Conservation (phyloP, 64 coral and sea anemone genomes). For the Exaiptasia diaphana region DNA sequence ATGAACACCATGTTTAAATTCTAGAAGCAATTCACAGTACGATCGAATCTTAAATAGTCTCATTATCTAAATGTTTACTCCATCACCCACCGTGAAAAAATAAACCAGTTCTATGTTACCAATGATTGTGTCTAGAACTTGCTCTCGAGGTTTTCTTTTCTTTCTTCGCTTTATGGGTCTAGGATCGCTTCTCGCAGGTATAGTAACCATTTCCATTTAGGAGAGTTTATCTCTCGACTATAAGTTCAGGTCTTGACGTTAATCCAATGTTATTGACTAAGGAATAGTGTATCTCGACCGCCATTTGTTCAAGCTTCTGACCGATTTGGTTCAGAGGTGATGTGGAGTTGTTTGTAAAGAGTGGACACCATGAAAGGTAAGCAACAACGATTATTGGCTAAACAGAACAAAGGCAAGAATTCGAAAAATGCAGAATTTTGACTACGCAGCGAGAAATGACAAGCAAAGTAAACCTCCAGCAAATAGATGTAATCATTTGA, state of each 20-base stretch:
- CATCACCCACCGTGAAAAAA: slow-evolving; percentile 9
- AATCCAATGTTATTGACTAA: background rate
- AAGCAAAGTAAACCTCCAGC: too few species aligned
- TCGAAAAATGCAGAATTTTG: background rate
- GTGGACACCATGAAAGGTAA: background rate
- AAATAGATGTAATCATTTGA: too few species aligned
- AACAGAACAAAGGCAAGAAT: background rate
- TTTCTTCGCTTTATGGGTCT: background rate
- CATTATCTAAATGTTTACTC: background rate
- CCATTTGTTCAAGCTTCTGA: background rate
- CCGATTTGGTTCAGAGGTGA: background rate
- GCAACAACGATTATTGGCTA: background rate
- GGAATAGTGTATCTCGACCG: background rate
- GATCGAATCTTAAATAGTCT: too few species aligned
- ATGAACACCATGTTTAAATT: too few species aligned
- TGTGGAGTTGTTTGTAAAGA: background rate
- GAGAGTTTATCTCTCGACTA: background rate
- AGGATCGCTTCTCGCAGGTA: background rate
- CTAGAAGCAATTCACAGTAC: too few species aligned
- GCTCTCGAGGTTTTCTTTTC: background rate
- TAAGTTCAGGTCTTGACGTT: background rate
- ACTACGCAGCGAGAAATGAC: too few species aligned
- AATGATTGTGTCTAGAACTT: slow-evolving; percentile 2
- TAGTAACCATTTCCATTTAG: slow-evolving; percentile 5
- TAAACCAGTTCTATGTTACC: slow-evolving; percentile 14